A percentile compares a stretch with the other conserved stretches of the same genome.
phyloP scores from a whole-genome alignment of 2,113 vertebrate species.

The Stigmatopora argus region DNA sequence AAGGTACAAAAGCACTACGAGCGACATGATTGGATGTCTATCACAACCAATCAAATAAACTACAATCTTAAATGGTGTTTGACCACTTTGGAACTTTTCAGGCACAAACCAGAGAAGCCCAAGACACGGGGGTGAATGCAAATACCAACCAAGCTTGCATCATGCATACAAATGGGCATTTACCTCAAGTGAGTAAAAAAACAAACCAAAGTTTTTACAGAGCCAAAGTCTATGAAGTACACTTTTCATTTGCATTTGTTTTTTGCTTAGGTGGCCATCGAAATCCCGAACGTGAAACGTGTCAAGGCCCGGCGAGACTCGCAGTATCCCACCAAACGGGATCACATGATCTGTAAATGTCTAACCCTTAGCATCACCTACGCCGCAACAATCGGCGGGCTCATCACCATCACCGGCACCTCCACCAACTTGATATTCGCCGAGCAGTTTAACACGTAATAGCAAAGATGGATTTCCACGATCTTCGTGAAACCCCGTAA shows the following conservation, averaged over 20 bases:
- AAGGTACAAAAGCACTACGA: too few relatives aligned
- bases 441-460: conserved; percentile 95
- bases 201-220: background rate
- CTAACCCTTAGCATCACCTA: conserved; percentile 94
- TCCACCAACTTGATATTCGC: conserved; percentile 98
- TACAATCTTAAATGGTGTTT: background rate
- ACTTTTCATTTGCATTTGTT: background rate
- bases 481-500: background rate
- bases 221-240: background rate
- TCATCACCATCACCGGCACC: conserved; percentile 95
- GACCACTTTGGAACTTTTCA: conserved; percentile 3
- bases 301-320: conserved; percentile 65
- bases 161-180: conserved; percentile 69
- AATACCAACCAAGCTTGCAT: conserved; percentile 52
- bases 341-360: conserved; percentile 96
- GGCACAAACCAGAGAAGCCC: conserved; percentile 60
- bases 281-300: conserved; percentile 62
- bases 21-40: too few relatives aligned
- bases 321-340: conserved; percentile 83
- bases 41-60: background rate
- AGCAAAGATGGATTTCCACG: conserved; percentile 8
- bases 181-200: conserved; percentile 71
- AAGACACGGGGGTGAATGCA: conserved; percentile 67
- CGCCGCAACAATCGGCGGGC: conserved; percentile 89
- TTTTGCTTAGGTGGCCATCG: conserved; percentile 64